phyloP scores from a whole-genome alignment of 2,797 vertebrate species.

The Erethizon dorsatum region DNA sequence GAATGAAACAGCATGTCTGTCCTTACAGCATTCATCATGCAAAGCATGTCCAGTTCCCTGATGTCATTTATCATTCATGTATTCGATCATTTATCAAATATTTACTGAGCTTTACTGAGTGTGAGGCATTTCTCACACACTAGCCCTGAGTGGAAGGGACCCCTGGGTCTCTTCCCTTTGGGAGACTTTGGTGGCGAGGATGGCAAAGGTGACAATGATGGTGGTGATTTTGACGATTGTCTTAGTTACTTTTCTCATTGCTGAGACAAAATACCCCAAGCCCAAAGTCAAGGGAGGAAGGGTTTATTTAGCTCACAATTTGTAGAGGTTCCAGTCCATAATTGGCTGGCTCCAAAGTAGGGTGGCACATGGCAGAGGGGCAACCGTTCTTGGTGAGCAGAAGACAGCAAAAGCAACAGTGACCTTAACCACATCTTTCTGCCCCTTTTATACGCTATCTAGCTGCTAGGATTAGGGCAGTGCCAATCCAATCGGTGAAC shows the following conservation, averaged over 20 bases:
- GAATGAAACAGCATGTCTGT: not conserved
- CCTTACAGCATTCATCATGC: not conserved
- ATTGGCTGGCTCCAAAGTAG: not conserved
- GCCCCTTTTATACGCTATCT: not conserved
- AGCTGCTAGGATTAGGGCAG: not conserved
- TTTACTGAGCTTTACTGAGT: constrained; percentile 70
- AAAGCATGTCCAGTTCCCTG: constrained; percentile 54
- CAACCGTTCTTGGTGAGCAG: not conserved
- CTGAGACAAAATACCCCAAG: not conserved
- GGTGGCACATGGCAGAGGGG: not conserved
- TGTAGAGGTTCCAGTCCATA: not conserved
- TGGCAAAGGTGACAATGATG: not conserved
- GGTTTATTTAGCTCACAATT: not conserved
- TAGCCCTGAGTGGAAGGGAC: constrained; percentile 35
- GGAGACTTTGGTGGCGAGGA: not conserved
- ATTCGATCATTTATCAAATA: constrained; percentile 77
- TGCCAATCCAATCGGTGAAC: not conserved
- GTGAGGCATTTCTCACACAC: not conserved
- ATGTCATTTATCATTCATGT: constrained; percentile 71
- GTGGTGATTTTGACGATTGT: not conserved
- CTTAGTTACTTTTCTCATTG: not conserved
- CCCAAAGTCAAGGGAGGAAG: not conserved
- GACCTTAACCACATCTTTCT: not conserved
- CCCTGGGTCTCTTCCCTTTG: not conserved
- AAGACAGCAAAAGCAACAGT: not conserved